A percentile compares a stretch with the other conserved stretches of the same genome.
These are phyloP conservation scores for Mustela nigripes DNA, from an alignment of 2,113 vertebrate species.

Conservation along the genomic window DNA sequence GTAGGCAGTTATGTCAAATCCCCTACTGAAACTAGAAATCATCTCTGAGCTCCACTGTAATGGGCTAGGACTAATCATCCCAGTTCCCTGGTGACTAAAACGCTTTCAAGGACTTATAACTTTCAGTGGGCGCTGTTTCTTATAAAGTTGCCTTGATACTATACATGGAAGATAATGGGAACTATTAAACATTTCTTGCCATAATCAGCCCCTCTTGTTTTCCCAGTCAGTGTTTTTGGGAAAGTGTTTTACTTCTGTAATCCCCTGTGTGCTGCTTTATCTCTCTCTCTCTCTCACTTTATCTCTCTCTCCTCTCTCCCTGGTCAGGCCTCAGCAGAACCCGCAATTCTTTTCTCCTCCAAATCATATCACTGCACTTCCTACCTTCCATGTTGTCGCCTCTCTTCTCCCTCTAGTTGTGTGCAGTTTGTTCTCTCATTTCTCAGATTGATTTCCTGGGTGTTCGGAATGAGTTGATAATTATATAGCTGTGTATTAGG, in stretches of 20 bases:
- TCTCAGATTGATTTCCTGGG: background rate
- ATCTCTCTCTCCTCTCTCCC: background rate
- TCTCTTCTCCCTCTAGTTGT: background rate
- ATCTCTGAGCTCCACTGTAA: background rate
- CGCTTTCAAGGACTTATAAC: background rate
- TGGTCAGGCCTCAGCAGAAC: background rate
- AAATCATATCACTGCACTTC: background rate
- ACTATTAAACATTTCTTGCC: background rate
- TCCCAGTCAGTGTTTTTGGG: background rate
- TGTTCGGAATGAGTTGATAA: background rate
- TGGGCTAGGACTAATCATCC: background rate
- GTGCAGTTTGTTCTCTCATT: background rate
- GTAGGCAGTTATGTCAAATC: background rate
- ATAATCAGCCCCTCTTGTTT: background rate
- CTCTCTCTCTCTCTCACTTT: no score
- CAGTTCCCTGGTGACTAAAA: background rate
- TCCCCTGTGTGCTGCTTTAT: background rate
- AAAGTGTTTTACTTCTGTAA: background rate
- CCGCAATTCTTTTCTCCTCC: background rate
- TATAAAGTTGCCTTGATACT: background rate
- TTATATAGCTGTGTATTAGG: background rate
- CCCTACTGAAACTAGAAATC: background rate
- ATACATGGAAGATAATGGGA: background rate
- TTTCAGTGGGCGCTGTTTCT: background rate
- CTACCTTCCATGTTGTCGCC: background rate